Percentiles rank a stretch among this genome's conserved stretches.
Evolutionary conservation across 2,888 invertebrate genomes (phyloP).

Genomic region (Ypsolopha sequella): DNA sequence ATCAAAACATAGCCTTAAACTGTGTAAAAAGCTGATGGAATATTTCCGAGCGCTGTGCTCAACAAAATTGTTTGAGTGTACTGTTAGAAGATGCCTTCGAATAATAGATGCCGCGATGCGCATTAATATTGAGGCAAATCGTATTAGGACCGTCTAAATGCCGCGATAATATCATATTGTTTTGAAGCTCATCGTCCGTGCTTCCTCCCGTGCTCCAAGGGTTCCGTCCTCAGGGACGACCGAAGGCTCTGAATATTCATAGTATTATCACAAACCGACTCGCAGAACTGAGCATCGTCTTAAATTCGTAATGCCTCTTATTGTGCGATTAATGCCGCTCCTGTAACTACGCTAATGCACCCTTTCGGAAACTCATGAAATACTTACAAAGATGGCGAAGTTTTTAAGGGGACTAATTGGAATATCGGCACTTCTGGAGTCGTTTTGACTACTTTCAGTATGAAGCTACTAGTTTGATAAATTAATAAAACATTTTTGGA

Average conservation of each 20-base stretch:
- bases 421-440: no score
- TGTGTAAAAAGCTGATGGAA: constrained; percentile 1
- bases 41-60: constrained; percentile 10
- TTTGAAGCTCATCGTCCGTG: constrained; percentile 63
- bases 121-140: constrained; percentile 69
- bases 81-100: constrained; percentile 51
- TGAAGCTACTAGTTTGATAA: no score
- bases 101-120: constrained; percentile 65
- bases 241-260: constrained; percentile 60
- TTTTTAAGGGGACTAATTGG: no score
- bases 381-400: no score
- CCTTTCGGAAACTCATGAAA: no score
- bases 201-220: constrained; percentile 64
- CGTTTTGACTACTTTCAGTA: no score
- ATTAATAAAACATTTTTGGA: no score
- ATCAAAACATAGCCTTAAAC: constrained; percentile 21
- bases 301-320: constrained; percentile 49
- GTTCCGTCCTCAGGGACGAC: constrained; percentile 57
- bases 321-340: constrained; percentile 35
- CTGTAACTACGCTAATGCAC: constrained; percentile 17
- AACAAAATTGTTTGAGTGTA: constrained; percentile 35
- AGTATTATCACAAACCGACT: constrained; percentile 61
- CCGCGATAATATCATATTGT: constrained; percentile 68
- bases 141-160: constrained; percentile 67
- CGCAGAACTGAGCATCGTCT: constrained; percentile 48